Conservation (phyloP, 2,888 invertebrate genomes). For the Tachina fera region DNA sequence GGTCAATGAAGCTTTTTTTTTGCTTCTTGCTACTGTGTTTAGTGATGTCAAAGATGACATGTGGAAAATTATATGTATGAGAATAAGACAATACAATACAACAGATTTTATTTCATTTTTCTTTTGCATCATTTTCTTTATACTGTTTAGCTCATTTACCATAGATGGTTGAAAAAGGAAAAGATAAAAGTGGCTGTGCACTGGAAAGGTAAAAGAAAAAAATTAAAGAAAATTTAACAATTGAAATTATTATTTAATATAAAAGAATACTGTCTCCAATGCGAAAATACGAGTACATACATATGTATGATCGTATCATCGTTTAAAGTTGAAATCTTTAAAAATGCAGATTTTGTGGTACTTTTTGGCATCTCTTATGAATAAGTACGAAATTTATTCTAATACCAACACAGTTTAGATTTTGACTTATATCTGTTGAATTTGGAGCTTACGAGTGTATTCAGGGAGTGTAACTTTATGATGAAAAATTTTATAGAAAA, state of each 20-base stretch:
- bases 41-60: slow-evolving; percentile 64
- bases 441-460: no score
- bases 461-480: no score
- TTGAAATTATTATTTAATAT: neutral
- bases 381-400: no score
- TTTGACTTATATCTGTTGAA: no score
- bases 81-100: slow-evolving; percentile 42
- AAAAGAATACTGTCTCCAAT: no score
- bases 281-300: no score
- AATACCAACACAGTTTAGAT: no score
- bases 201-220: neutral
- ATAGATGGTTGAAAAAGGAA: slow-evolving; percentile 28
- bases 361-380: no score
- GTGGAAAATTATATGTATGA: slow-evolving; percentile 57
- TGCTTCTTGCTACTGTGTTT: slow-evolving; percentile 5
- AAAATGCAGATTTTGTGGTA: no score
- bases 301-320: no score
- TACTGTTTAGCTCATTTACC: slow-evolving; percentile 45
- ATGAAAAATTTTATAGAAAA: no score
- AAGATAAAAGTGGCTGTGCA: neutral
- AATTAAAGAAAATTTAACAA: neutral
- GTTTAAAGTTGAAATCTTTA: no score
- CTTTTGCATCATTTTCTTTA: neutral
- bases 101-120: slow-evolving; percentile 24
- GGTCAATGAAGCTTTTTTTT: slow-evolving; percentile 40